Conservation (phyloP, 2,113 vertebrate genomes). For the Salvator merianae region DNA sequence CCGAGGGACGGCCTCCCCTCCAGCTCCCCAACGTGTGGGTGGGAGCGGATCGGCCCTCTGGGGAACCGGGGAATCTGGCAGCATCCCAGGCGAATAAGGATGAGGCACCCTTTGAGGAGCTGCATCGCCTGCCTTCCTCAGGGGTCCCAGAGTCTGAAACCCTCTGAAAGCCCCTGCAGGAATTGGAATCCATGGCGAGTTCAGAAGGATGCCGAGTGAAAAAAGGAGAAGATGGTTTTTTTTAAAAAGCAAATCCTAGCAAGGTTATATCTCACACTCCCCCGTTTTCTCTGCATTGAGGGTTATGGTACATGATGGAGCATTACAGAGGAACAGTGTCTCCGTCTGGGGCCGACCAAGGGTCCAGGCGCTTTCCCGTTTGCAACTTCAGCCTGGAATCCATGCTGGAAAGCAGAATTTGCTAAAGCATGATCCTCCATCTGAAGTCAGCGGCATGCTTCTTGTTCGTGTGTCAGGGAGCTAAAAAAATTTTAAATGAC, state of each 20-base stretch:
- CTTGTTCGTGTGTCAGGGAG: background rate
- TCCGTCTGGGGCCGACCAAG: too few relatives aligned
- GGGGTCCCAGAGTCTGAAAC: background rate
- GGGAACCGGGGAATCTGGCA: background rate
- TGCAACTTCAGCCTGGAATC: background rate
- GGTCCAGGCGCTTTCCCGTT: background rate
- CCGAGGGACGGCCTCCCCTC: background rate
- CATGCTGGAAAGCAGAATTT: background rate
- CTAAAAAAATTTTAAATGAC: background rate
- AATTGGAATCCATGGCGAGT: background rate
- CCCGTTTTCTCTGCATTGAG: background rate
- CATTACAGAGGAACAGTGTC: background rate
- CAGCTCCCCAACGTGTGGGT: background rate
- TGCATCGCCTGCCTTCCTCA: background rate
- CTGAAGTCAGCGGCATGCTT: background rate
- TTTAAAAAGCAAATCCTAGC: background rate
- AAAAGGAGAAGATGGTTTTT: background rate
- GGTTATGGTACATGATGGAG: background rate
- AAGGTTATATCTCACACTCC: too few relatives aligned
- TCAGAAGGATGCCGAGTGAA: background rate
- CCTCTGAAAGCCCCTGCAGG: background rate
- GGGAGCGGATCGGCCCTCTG: background rate
- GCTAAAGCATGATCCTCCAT: background rate
- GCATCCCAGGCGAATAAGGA: background rate
- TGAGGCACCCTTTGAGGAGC: background rate